Base-by-base conservation (phyloP, 2,113 vertebrate species). In the Eleginops maclovinus region DNA sequence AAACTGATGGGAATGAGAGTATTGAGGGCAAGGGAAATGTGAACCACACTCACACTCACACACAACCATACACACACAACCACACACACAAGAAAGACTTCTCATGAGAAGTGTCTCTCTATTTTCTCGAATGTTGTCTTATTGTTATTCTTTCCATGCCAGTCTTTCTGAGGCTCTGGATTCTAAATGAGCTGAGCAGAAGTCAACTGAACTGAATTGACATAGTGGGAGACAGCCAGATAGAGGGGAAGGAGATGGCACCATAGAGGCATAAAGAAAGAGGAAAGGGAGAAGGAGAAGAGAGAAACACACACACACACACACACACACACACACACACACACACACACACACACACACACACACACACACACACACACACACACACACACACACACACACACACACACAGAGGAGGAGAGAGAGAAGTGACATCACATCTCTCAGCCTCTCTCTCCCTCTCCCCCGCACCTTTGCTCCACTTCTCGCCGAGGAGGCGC, bases 381-480 rank as follows among this genome's bases (percentile, higher is more conserved):
- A 36, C 31, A 36, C 31, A 36, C 31, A 36, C 31, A 31, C 31
- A 31, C 31, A 31, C 28, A 31, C 28, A 28, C 28, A 28, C 28
- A 28, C 28, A 28, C 28, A 28, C 28, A 28, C 28, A 28, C 28
- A n/a, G n/a, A n/a, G n/a, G n/a, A n/a, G n/a, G n/a, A 61, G 41
- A 28, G 78, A 26, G 65, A 55, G 56, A 12, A 72, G 82, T 90
- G 90, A 93, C 86, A 86, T 92, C 87, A 91, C 90, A 85, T 86
- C 76, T 81, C 11, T 31, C 64, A 22, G 46, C 74, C 56, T 49
- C 62, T 81, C 79, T 58, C 46, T 58, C 41, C 26, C 40, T 47
- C 54, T 73, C 36, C 13, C 24, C 21, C 15, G 49, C 61, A 73
- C 75, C 51, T 82, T 82, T 75, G 78, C 76, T 81, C 75, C 77